These are phyloP conservation scores for Athene noctua DNA, from an alignment of 2,113 vertebrate genomes.

Conservation along the genomic window DNA sequence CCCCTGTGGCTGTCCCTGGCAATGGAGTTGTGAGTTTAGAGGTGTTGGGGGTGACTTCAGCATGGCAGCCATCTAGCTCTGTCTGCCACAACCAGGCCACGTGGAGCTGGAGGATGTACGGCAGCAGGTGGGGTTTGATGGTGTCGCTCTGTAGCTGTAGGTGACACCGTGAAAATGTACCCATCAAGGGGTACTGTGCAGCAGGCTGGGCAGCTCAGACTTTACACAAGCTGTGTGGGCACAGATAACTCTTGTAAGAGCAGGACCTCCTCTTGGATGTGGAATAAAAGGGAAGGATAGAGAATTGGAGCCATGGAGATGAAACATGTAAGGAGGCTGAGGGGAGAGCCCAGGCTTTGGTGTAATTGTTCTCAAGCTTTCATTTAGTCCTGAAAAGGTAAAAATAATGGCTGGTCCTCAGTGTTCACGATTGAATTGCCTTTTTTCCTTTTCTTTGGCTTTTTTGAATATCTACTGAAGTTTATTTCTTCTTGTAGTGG, in stretches of 20 bases:
- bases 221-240: neutral
- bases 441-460: neutral
- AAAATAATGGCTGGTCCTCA: neutral
- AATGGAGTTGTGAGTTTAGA: neutral
- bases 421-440: neutral
- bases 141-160: neutral
- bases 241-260: neutral
- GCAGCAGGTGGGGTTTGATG: accelerated
- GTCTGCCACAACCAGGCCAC: neutral
- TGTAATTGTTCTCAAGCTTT: neutral
- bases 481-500: neutral
- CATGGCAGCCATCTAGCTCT: neutral
- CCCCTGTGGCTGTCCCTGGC: neutral
- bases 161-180: neutral
- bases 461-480: neutral
- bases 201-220: neutral
- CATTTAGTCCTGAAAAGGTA: neutral
- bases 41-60: neutral
- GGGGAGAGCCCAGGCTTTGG: neutral
- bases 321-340: neutral
- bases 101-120: neutral
- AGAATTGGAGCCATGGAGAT: neutral
- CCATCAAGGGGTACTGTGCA: neutral
- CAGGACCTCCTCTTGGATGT: neutral
- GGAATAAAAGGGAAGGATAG: neutral